Conservation (phyloP, 2,888 invertebrate genomes). For the Aporophyla nigra region DNA sequence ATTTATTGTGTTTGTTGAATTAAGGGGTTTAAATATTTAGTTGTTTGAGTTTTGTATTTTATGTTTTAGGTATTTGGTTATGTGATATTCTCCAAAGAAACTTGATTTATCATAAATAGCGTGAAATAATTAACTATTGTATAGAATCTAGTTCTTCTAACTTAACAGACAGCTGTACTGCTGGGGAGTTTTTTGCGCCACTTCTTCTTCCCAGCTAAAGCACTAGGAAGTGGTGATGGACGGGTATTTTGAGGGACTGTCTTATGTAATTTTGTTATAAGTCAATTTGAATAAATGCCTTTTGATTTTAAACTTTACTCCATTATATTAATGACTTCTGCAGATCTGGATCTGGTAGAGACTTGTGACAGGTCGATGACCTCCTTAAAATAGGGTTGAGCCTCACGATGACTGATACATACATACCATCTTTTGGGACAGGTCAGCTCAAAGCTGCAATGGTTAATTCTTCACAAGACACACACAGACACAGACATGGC, state of each 20-base stretch:
- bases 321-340: too few relatives aligned
- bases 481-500: too few relatives aligned
- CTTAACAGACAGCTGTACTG: background rate
- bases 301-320: background rate
- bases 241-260: background rate
- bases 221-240: background rate
- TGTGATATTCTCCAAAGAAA: too few relatives aligned
- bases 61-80: background rate
- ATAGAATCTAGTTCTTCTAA: background rate
- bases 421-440: too few relatives aligned
- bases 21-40: conserved; percentile 16
- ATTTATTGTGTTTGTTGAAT: conserved; percentile 38
- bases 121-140: background rate
- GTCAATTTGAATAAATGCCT: background rate
- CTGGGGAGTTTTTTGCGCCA: background rate
- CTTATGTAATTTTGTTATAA: background rate
- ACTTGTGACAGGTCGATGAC: too few relatives aligned
- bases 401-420: too few relatives aligned
- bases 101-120: too few relatives aligned
- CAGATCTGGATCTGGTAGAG: too few relatives aligned
- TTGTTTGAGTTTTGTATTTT: background rate
- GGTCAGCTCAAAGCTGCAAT: too few relatives aligned
- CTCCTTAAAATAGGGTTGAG: too few relatives aligned
- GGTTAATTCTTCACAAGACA: too few relatives aligned
- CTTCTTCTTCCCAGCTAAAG: background rate